These are phyloP conservation scores for Chinchilla lanigera DNA, from an alignment of 2,113 vertebrate genomes.

Conservation along the genomic window DNA sequence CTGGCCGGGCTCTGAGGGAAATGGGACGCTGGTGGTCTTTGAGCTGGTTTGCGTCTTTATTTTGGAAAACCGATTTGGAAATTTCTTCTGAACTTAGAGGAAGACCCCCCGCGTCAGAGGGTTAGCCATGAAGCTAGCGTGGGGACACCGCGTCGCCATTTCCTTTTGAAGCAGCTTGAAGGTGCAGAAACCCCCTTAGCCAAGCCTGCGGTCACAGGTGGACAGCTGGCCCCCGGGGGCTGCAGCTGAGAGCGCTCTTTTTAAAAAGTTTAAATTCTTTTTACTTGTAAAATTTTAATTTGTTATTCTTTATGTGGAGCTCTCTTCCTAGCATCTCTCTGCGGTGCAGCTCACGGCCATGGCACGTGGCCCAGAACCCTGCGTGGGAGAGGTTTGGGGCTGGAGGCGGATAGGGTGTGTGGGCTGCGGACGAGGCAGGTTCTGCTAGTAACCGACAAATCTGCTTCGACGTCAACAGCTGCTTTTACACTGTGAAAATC, in stretches of 20 bases:
- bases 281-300: too few species aligned
- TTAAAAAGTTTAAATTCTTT: background rate
- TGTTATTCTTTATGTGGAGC: too few species aligned
- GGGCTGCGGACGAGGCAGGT: background rate
- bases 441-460: background rate
- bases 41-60: background rate
- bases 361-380: too few species aligned
- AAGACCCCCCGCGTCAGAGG: background rate
- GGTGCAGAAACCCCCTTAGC: background rate
- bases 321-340: background rate
- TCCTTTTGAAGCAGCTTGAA: background rate
- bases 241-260: background rate
- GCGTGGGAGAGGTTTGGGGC: too few species aligned
- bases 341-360: too few species aligned
- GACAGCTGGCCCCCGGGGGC: too few species aligned
- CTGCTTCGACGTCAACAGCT: constrained; percentile 23
- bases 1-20: background rate
- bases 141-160: background rate
- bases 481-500: background rate
- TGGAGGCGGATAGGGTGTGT: too few species aligned
- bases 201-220: too few species aligned
- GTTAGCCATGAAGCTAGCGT: background rate
- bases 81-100: background rate
- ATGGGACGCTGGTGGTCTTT: background rate
- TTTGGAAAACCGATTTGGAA: constrained; percentile 18